A percentile compares a stretch with the other conserved stretches of the same genome.
Conservation (phyloP, 2,888 invertebrate genomes). For the Hydriomena furcata region DNA sequence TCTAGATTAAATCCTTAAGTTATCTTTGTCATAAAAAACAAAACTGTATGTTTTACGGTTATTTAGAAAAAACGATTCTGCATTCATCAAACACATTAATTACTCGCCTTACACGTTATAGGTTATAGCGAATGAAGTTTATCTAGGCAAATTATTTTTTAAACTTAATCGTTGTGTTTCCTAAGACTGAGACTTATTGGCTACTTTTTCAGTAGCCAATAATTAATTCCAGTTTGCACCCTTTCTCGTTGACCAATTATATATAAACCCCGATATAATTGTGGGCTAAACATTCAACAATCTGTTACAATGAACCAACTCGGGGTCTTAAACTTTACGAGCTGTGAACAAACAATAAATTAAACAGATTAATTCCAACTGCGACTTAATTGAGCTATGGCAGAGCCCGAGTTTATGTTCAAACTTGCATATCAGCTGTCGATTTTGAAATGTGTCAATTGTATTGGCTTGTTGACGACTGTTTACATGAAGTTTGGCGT, state of each 20-base stretch:
- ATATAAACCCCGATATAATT: constrained; percentile 28
- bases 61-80: no score
- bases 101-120: no score
- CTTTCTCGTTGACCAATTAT: constrained; percentile 30
- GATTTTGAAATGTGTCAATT: constrained; percentile 28
- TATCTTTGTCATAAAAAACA: no score
- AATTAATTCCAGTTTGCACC: constrained; percentile 13
- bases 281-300: constrained; percentile 27
- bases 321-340: constrained; percentile 34
- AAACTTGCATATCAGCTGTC: constrained; percentile 34
- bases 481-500: no score
- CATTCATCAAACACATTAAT: no score
- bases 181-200: no score
- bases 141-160: no score
- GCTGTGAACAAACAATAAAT: constrained; percentile 38
- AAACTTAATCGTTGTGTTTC: no score
- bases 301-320: constrained; percentile 36
- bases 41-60: no score
- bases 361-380: constrained; percentile 37
- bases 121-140: no score
- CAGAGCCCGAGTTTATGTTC: constrained; percentile 32
- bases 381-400: constrained; percentile 35
- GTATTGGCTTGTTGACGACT: constrained; percentile 7
- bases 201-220: background rate
- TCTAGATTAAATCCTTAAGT: no score